Evolutionary conservation across 2,888 invertebrate genomes (phyloP).

Genomic region (Tenthredo mesomela): DNA sequence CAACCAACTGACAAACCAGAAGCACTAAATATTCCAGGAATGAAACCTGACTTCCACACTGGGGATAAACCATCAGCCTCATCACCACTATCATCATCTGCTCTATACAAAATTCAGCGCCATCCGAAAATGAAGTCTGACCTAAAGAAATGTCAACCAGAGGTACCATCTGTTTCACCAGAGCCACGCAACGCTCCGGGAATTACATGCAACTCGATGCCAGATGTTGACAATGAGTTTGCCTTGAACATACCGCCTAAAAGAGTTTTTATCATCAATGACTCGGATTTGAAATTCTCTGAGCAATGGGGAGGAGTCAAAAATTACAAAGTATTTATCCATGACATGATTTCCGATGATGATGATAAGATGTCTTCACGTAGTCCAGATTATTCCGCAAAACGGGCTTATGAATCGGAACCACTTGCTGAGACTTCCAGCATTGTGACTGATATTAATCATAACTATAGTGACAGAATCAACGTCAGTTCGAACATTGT

Average conservation of each 20-base stretch:
- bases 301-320: constrained; percentile 50
- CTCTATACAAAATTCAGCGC: no score
- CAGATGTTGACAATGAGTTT: no score
- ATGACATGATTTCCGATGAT: neutral
- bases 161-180: no score
- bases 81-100: no score
- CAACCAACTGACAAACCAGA: no score
- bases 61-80: neutral
- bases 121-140: no score
- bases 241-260: neutral
- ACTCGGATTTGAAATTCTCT: constrained; percentile 50
- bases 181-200: no score
- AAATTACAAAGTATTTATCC: constrained; percentile 37
- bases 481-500: neutral
- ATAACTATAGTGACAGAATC: neutral
- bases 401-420: neutral
- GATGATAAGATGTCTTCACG: neutral
- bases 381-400: neutral
- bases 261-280: constrained; percentile 7
- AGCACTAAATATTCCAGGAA: no score
- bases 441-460: constrained; percentile 6
- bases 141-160: no score
- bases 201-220: no score
- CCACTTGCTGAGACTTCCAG: constrained; percentile 12
- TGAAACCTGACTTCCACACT: neutral